Base-by-base conservation (phyloP, 2,113 vertebrate species). In the Pagrus major region DNA sequence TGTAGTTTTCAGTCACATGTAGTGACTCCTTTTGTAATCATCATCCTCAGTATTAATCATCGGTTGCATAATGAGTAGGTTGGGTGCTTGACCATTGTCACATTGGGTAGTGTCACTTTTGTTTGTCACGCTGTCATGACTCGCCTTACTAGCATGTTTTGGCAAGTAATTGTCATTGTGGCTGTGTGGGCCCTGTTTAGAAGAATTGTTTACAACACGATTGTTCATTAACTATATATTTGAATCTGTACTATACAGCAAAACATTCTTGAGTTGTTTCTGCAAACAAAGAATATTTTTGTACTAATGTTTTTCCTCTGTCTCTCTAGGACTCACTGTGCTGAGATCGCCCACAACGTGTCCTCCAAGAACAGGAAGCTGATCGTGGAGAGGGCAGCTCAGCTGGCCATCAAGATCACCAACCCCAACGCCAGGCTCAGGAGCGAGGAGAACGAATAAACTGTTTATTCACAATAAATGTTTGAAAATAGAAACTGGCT, bases 351-450 rank as follows among this genome's bases (percentile, higher is more conserved):
- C 81, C 98, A 99, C 95, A 99, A 99, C 0, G 98, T 99, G 41
- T 99, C 98, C 46, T 99, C 98, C 0, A 99, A 99, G 95, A 99
- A 99, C 94, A 96, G 98, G 85, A 99, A 99, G 92, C 44, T 97
- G 44, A 99, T 99, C 0, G 98, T 99, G 88, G 98, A 99, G 91
- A 94, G 98, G 79, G 98, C 98, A 0, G 98, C 98, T n/a, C 98
- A 99, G 93, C 94, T 99, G 27, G 98, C 98, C 83, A 97, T 99
- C 94, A 98, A 98, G 93, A 92, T 99, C 92, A 99, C 98, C 80
- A 99, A 99, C 66, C 97, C 98, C 91, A 99, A 99, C 0, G 98
- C 98, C 94, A 95, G 98, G 71, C 96, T 99, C 91, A 97, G 98
- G 94, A 99, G 98, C 0, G 98, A 99, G 90, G 98, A 99, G 92